Percentiles rank a stretch among this genome's conserved stretches.
Conservation (phyloP, 2,113 vertebrate genomes). For the Condylura cristata region DNA sequence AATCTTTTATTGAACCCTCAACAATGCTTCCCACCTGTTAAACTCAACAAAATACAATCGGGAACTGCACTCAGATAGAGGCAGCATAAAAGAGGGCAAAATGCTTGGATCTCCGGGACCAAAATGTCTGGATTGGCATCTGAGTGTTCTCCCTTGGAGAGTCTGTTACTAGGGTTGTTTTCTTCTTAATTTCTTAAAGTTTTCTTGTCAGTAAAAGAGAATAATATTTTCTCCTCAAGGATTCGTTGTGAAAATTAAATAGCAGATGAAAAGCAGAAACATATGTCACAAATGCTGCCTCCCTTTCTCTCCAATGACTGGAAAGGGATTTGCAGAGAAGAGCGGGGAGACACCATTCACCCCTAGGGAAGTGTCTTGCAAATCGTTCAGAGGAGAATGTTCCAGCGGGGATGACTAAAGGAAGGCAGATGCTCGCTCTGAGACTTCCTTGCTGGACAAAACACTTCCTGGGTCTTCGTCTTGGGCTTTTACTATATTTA, state of each 20-base stretch:
- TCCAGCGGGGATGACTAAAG: background rate
- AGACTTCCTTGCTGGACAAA: background rate
- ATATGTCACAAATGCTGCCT: background rate
- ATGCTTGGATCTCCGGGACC: background rate
- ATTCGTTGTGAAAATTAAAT: conserved; percentile 13
- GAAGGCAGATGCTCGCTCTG: background rate
- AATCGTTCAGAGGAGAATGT: background rate
- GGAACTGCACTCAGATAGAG: background rate
- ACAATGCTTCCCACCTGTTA: background rate
- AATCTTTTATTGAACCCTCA: background rate
- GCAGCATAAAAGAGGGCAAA: background rate
- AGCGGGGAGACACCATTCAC: background rate
- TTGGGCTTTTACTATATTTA: background rate
- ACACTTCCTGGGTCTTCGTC: background rate
- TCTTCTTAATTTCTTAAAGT: background rate
- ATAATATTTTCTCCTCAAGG: background rate
- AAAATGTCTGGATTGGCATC: background rate
- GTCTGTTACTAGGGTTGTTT: background rate
- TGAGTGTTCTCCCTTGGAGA: background rate
- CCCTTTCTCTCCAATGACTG: background rate
- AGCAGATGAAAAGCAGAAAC: background rate
- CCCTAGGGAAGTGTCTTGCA: background rate
- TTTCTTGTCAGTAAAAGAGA: background rate
- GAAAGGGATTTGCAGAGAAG: background rate
- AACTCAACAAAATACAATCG: background rate